Conservation (phyloP, 2,797 vertebrate species). For the Semaprochilodus insignis region DNA sequence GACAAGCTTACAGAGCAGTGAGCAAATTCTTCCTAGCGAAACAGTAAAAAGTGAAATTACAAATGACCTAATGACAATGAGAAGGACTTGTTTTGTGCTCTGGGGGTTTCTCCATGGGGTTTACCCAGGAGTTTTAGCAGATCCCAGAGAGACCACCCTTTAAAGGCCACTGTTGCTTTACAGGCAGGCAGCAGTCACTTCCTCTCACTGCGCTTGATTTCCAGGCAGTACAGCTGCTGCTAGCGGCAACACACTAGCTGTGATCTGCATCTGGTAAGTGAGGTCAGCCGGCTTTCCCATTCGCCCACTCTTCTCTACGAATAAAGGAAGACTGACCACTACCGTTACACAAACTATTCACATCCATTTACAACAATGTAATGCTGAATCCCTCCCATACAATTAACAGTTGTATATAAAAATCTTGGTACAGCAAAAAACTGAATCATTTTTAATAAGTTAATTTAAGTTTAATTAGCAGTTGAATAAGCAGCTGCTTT, state of each 20-base stretch:
- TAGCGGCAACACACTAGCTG: constrained; percentile 5
- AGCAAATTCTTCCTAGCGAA: constrained; percentile 1
- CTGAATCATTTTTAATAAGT: neutral
- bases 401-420: neutral
- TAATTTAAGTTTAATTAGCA: no score
- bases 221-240: constrained; percentile 44
- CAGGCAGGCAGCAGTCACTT: constrained; percentile 43
- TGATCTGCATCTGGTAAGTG: constrained; percentile 2
- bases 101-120: constrained; percentile 56
- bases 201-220: constrained; percentile 40
- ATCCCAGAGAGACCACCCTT: constrained; percentile 47
- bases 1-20: constrained; percentile 13
- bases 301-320: neutral
- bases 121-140: constrained; percentile 39
- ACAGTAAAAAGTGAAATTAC: constrained; percentile 10
- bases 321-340: neutral
- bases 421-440: neutral
- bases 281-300: constrained; percentile 30
- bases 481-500: no score
- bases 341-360: neutral
- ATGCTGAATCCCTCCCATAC: neutral
- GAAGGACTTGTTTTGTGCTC: neutral
- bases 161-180: constrained; percentile 20
- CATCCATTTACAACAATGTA: neutral
- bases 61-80: constrained; percentile 38